Conservation (phyloP, 92 coral and sea anemone genomes). For the Desmophyllum pertusum region DNA sequence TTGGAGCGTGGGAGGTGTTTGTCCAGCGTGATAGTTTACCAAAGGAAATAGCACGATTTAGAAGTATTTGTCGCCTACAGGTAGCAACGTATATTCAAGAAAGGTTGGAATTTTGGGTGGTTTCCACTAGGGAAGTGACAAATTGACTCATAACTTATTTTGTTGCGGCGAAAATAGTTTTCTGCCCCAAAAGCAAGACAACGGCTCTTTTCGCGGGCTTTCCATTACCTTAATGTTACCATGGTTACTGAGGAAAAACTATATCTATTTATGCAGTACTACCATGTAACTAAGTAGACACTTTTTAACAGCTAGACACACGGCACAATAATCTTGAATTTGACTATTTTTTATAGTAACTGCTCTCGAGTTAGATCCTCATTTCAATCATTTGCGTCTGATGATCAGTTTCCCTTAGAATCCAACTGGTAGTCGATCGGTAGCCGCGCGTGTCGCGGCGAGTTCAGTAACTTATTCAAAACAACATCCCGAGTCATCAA, state of each 20-base stretch:
- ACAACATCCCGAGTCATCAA: background rate
- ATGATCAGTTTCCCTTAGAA: too few relatives aligned
- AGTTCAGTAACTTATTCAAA: too few relatives aligned
- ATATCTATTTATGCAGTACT: background rate
- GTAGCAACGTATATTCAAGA: background rate
- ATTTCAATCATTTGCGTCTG: too few relatives aligned
- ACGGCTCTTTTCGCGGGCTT: background rate
- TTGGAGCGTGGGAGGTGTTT: conserved; percentile 30
- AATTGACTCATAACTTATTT: background rate
- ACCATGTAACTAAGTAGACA: background rate
- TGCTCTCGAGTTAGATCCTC: too few relatives aligned
- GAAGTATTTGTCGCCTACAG: background rate
- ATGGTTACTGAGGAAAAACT: background rate
- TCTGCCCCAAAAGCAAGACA: background rate
- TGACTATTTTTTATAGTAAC: background rate
- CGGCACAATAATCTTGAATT: background rate
- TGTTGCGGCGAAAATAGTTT: background rate
- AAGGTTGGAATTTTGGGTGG: background rate
- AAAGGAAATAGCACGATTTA: conserved; percentile 38
- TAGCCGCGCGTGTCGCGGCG: too few relatives aligned
- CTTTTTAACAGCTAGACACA: background rate
- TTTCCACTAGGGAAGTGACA: conserved; percentile 9
- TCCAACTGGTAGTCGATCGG: too few relatives aligned
- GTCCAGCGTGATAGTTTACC: conserved; percentile 6
- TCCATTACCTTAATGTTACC: background rate